phyloP scores from a whole-genome alignment of 1,140 invertebrate genomes.

The Parapsyche elsis region DNA sequence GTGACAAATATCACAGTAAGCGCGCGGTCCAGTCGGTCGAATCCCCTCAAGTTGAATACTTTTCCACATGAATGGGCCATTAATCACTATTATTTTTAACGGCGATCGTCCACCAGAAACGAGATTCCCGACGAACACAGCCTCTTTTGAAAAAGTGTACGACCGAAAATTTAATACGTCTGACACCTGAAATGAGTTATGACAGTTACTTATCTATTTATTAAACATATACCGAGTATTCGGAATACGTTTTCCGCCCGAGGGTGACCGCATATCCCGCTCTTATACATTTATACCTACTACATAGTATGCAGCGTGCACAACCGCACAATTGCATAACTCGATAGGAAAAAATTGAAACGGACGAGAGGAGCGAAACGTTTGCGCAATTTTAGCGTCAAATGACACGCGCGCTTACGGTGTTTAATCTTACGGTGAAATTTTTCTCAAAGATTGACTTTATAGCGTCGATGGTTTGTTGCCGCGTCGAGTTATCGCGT shows the following conservation, averaged over 20 bases:
- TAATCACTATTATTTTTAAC: slow-evolving; percentile 32
- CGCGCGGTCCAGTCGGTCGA: not conserved
- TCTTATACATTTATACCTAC: not conserved
- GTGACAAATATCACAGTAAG: slow-evolving; percentile 18
- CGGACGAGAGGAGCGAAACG: no score
- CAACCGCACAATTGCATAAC: no score
- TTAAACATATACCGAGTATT: slow-evolving; percentile 16
- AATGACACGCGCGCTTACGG: no score
- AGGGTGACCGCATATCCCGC: slow-evolving; percentile 14
- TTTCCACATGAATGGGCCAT: slow-evolving; percentile 15
- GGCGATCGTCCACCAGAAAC: not conserved
- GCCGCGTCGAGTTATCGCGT: no score
- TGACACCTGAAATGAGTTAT: slow-evolving; percentile 36
- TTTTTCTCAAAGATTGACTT: no score
- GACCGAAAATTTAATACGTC: slow-evolving; percentile 15
- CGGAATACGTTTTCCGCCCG: slow-evolving; percentile 10
- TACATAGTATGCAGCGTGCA: no score
- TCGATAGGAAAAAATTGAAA: no score
- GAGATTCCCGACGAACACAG: not conserved
- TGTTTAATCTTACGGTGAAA: no score
- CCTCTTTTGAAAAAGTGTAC: slow-evolving; percentile 4
- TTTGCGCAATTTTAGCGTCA: no score
- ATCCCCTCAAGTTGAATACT: not conserved
- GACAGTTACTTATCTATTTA: slow-evolving; percentile 38
- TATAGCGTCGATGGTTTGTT: no score